Percentiles rank a stretch among this genome's conserved stretches.
Conservation (phyloP, 2,888 invertebrate species). For the Bugula neritina region DNA sequence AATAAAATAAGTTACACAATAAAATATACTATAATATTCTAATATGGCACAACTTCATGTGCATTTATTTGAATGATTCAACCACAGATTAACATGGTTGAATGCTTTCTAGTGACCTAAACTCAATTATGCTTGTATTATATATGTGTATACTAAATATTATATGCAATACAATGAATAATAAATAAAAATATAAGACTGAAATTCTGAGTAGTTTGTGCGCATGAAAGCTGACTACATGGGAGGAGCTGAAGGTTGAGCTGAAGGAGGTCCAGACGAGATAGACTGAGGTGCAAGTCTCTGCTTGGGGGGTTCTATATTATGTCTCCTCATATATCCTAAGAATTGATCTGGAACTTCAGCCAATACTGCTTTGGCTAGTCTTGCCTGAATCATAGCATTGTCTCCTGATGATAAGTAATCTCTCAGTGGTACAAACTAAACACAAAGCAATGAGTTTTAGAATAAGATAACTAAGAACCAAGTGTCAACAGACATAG, state of each 20-base stretch:
- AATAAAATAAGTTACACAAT: too few species aligned
- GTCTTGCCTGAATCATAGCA: conserved; percentile 46
- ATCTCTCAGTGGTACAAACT: conserved; percentile 58
- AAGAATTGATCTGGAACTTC: conserved; percentile 59
- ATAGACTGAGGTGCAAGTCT: conserved; percentile 5
- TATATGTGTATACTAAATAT: too few species aligned
- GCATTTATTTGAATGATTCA: too few species aligned
- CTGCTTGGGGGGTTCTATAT: conserved; percentile 49
- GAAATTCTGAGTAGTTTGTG: too few species aligned
- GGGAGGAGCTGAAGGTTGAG: not conserved
- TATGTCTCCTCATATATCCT: conserved; percentile 55
- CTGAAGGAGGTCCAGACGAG: not conserved
- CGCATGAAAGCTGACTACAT: too few species aligned
- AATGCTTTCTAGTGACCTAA: too few species aligned
- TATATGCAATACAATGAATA: too few species aligned
- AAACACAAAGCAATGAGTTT: conserved; percentile 25
- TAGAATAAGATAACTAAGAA: not conserved
- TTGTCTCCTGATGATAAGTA: conserved; percentile 45
- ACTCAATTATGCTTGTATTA: too few species aligned
- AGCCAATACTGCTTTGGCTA: conserved; percentile 61
- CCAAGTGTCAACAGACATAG: not conserved
- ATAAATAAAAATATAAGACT: too few species aligned
- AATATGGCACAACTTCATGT: too few species aligned
- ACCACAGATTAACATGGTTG: too few species aligned
- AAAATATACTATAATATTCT: too few species aligned